Percentiles rank a stretch among this genome's conserved stretches.
Evolutionary conservation across 2,888 invertebrate species (phyloP).

Genomic region (Abscondita cerata): DNA sequence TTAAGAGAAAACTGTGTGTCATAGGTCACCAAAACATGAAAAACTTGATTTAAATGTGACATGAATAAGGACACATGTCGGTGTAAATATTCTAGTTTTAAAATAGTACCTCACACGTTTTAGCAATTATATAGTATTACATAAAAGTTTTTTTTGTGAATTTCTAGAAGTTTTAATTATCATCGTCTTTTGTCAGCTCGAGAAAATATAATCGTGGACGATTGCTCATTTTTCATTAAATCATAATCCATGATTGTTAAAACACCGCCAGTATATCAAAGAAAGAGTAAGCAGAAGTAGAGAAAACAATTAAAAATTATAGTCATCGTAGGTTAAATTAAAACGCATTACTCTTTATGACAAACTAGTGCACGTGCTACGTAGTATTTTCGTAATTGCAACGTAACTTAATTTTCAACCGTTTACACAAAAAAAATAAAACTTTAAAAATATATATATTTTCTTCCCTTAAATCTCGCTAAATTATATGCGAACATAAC

Average conservation of each 20-base stretch:
- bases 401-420: background rate
- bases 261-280: too few species aligned
- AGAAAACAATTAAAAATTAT: too few species aligned
- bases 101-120: slow-evolving; percentile 13
- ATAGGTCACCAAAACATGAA: slow-evolving; percentile 29
- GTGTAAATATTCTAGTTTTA: slow-evolving; percentile 16
- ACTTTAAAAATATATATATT: slow-evolving; percentile 7
- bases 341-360: too few species aligned
- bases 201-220: too few species aligned
- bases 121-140: slow-evolving; percentile 11
- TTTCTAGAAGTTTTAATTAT: slow-evolving; percentile 1
- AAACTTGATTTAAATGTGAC: slow-evolving; percentile 33
- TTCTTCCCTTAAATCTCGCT: slow-evolving; percentile 29
- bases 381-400: too few species aligned
- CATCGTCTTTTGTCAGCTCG: too few species aligned
- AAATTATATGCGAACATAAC: slow-evolving; percentile 44
- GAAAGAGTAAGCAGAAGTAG: too few species aligned
- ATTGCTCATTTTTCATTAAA: too few species aligned
- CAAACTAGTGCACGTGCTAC: background rate
- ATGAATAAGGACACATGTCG: slow-evolving; percentile 17
- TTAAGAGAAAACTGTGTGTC: slow-evolving; percentile 37
- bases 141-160: background rate
- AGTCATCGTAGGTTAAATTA: too few species aligned
- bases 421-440: slow-evolving; percentile 1
- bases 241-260: too few species aligned